A percentile compares a stretch with the other conserved stretches of the same genome.
These are phyloP conservation scores for Drosophila testacea DNA, from an alignment of 2,888 invertebrate genomes.

Conservation along the genomic window DNA sequence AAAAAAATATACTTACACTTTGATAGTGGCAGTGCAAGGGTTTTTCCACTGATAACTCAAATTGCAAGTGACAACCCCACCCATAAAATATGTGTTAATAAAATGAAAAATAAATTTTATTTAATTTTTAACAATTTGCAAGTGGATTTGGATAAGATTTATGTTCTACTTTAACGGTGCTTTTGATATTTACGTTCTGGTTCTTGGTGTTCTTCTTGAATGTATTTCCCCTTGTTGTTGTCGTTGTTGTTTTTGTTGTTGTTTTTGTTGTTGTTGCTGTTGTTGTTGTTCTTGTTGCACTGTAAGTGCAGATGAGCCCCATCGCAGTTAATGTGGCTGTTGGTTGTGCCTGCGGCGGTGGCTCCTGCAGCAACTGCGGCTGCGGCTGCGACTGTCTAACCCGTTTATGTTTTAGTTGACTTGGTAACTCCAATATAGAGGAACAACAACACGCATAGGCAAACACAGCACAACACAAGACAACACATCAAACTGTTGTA, in stretches of 20 bases:
- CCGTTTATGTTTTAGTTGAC: constrained; percentile 73
- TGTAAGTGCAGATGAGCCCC: too few species aligned
- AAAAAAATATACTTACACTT: background rate
- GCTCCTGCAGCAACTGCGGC: constrained; percentile 37
- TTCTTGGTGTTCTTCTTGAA: constrained; percentile 41
- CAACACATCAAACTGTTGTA: constrained; percentile 65
- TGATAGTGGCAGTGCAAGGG: constrained; percentile 32
- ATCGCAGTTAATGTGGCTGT: constrained; percentile 15
- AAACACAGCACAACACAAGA: constrained; percentile 33
- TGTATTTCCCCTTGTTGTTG: constrained; percentile 15
- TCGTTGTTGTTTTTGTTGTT: constrained; percentile 32
- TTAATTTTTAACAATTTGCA: constrained; percentile 10
- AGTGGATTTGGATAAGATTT: constrained; percentile 13
- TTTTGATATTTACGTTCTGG: constrained; percentile 51
- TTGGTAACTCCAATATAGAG: constrained; percentile 60
- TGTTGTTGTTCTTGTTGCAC: constrained; percentile 1
- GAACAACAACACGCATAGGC: constrained; percentile 54
- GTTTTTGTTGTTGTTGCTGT: constrained; percentile 37
- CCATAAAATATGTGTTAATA: constrained; percentile 13
- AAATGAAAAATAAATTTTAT: constrained; percentile 18
- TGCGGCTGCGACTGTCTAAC: constrained; percentile 59
- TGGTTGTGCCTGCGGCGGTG: constrained; percentile 29
- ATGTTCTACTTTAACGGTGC: constrained; percentile 45
- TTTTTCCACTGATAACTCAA: constrained; percentile 50
- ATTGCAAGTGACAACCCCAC: constrained; percentile 59